Conservation (phyloP, 1,140 invertebrate genomes). For the Sitophilus oryzae region DNA sequence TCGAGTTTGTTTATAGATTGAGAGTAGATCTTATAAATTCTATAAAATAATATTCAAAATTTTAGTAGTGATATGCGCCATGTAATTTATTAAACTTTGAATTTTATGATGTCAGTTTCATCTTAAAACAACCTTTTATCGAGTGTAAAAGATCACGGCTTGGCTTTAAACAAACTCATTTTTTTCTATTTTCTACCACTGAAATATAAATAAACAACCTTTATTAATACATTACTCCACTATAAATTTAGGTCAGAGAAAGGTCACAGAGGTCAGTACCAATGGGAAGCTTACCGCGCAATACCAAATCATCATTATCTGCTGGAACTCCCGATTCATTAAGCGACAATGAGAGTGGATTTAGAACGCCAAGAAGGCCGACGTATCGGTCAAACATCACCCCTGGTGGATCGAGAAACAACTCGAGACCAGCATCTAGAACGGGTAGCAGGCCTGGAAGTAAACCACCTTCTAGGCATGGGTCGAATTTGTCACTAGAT, state of each 20-base stretch:
- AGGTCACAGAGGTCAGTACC: conserved; percentile 78
- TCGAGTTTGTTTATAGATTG: no score
- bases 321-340: conserved; percentile 79
- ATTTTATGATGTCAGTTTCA: no score
- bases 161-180: no score
- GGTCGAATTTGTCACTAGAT: conserved; percentile 85
- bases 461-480: conserved; percentile 87
- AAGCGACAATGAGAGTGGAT: conserved; percentile 77
- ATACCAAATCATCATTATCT: conserved; percentile 65
- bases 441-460: conserved; percentile 76
- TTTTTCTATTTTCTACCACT: no score
- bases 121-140: no score
- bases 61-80: no score
- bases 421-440: conserved; percentile 67
- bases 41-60: no score
- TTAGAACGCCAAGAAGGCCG: conserved; percentile 55
- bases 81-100: no score
- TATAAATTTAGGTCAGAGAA: conserved; percentile 72
- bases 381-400: conserved; percentile 53
- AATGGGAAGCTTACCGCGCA: conserved; percentile 49
- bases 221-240: no score
- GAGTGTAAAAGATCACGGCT: no score
- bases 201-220: no score
- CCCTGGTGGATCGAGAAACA: conserved; percentile 63
- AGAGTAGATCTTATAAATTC: no score